Percentiles rank a stretch among this genome's conserved stretches.
phyloP scores from a whole-genome alignment of 2,888 invertebrate genomes.

The Rhingia rostrata region DNA sequence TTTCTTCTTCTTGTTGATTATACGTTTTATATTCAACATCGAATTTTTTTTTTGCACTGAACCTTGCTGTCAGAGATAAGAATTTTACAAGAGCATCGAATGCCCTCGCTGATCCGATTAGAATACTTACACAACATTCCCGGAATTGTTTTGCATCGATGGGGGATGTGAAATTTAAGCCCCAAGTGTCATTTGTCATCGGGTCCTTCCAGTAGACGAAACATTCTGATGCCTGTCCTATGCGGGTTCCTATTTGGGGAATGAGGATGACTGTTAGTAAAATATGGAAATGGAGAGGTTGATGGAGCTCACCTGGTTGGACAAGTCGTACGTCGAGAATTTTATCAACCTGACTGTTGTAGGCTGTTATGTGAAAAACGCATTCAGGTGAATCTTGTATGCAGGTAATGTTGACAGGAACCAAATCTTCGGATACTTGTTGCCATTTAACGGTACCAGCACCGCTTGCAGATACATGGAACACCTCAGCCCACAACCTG shows the following conservation, averaged over 20 bases:
- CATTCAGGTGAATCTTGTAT: constrained; percentile 98
- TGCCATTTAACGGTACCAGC: constrained; percentile 98
- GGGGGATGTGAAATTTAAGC: constrained; percentile 98
- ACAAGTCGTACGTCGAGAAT: constrained; percentile 98
- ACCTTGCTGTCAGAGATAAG: constrained; percentile 77
- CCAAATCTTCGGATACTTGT: constrained; percentile 98
- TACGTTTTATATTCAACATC: constrained; percentile 33
- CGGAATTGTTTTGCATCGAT: constrained; percentile 98
- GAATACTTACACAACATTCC: constrained; percentile 96
- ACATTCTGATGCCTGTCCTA: constrained; percentile 98
- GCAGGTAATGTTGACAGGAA: constrained; percentile 99
- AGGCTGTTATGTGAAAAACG: constrained; percentile 99
- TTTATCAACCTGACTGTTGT: constrained; percentile 99
- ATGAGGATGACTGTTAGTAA: constrained; percentile 31
- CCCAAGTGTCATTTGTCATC: constrained; percentile 98
- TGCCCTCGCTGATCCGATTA: constrained; percentile 75
- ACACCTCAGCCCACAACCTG: constrained; percentile 99
- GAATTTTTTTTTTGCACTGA: constrained; percentile 76
- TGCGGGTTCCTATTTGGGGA: constrained; percentile 91
- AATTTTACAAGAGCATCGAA: constrained; percentile 75
- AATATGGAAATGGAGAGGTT: constrained; percentile 1
- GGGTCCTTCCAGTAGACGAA: constrained; percentile 99
- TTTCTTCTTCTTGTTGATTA: constrained; percentile 33
- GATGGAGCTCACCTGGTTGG: constrained; percentile 91
- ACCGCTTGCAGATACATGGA: constrained; percentile 97